These are phyloP conservation scores for Neelides folsomi DNA, from an alignment of 2,888 invertebrate species.

Conservation along the genomic window DNA sequence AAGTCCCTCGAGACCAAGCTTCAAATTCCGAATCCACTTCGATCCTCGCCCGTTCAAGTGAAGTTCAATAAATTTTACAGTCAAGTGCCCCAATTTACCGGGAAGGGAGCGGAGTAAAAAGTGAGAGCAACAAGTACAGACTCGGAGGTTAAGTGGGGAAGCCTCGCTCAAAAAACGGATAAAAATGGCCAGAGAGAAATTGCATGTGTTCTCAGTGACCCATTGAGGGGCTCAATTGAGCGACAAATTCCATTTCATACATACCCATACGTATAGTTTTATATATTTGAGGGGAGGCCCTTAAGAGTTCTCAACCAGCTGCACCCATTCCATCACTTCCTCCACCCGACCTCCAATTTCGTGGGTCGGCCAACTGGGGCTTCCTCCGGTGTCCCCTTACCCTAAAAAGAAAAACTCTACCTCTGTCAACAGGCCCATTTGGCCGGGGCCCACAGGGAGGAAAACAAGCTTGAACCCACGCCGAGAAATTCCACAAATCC, in stretches of 20 bases:
- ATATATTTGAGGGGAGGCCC: background rate
- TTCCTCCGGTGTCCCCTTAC: too few relatives aligned
- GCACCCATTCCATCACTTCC: constrained; percentile 19
- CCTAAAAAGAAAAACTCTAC: too few relatives aligned
- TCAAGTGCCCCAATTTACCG: background rate
- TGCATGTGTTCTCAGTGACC: constrained; percentile 12
- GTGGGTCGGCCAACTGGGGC: too few relatives aligned
- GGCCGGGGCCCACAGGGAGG: too few relatives aligned
- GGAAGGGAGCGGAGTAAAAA: too few relatives aligned
- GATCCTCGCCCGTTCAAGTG: background rate
- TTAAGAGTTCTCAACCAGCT: constrained; percentile 9
- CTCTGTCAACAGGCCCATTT: too few relatives aligned
- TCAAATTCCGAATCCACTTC: background rate
- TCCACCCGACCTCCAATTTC: constrained; percentile 13
- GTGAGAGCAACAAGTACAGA: too few relatives aligned
- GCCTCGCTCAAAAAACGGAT: background rate
- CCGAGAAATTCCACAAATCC: too few relatives aligned
- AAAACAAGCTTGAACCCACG: too few relatives aligned
- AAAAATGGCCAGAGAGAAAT: constrained; percentile 12
- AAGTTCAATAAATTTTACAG: background rate
- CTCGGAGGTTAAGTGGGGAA: too few relatives aligned
- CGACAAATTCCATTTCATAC: constrained; percentile 11
- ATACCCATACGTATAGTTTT: too few relatives aligned
- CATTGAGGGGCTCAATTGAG: constrained; percentile 20
- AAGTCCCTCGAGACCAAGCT: background rate